Base-by-base conservation (phyloP, 1,140 invertebrate genomes). In the Portunus trituberculatus region DNA sequence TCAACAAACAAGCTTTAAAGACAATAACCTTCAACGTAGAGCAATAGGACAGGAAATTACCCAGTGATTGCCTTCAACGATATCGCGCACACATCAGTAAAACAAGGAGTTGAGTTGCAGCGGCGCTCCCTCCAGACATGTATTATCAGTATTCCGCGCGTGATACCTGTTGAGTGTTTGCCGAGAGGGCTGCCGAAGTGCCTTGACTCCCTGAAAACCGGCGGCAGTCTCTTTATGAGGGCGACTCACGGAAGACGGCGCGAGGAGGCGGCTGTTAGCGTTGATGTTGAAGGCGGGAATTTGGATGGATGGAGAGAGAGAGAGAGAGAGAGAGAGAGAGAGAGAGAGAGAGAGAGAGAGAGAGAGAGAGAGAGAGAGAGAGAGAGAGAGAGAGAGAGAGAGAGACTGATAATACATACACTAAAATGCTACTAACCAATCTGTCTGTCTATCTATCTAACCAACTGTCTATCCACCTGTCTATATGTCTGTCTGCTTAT, bases 91-190 rank as follows among this genome's bases (percentile, higher is more conserved):
- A 39, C 39, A 39, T 25, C 20, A 76, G n/a, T 76, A 76, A 7
- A 7, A 76, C 4, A n/a, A n/a, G 25, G 67, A 76, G 67, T n/a
- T 12, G 20, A 59, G 52, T 25, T 20, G 67, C 20, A 76, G 67
- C 67, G 25, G 67, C n/a, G 1, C 16, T 7, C 67, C 6, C 16
- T 76, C n/a, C 25, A 76, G 67, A n/a, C 20, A 25, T 25, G 67
- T 76, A 7, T 76, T 76, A 76, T 76, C 67, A 76, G 67, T 76
- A 76, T 76, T 76, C 67, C 67, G 4, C 20, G n/a, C 67, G 67
- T n/a, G 20, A n/a, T 76, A 76, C 67, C 67, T 76, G 67, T 76
- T 76, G 67, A 76, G 67, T 76, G 67, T 76, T 76, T 76, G 67
- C 67, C 6, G 67, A 76, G 67, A 76, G 25, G 67, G 67, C 67